Base-by-base conservation (phyloP, 2,888 invertebrate species). In the Gari tellinella region DNA sequence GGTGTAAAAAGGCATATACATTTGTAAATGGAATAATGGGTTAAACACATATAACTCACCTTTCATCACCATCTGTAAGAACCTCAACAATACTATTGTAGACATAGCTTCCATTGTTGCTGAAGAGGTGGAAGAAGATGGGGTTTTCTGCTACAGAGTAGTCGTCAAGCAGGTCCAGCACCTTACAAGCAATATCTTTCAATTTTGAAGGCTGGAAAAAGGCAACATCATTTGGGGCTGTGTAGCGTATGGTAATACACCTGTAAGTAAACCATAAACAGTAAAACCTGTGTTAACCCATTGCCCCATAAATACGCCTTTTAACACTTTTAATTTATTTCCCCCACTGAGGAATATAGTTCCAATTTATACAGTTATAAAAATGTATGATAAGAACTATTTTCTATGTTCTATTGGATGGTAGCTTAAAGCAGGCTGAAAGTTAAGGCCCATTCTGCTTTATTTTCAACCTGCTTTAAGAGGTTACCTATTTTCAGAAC, bases 81-180 rank as follows among this genome's bases (percentile, higher is more conserved):
- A 94, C 94, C 69, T 94, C 88, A 40, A 94, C 94, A 81, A 95
- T 94, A 90, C 95, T 94, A 77, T 94, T 94, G 89, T 95, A 95
- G 12, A 95, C 93, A 87, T 94, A 94, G 4, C 95, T 94, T 19
- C 95, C 96, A n/a, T 95, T 95, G 88, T 96, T 96, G 74, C 95
- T 95, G 89, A 96, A 95, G 65, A 95, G 93, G 86, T 96, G 96
- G 88, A 96, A 94, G 74, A 96, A 94, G 61, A 95, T 93, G 7
- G 95, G 95, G 91, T 95, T 95, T 40, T 94, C 93, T 87, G 95
- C 94, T 70, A 95, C 93, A 85, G 94, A 94, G 92, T 95, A 94
- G 72, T 95, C 95, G 49, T 93, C 91, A 60, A 95, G 93, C 23
- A 95, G 91, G 86, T 95, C 94, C 3, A 95, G 93, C 48, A 95